These are phyloP conservation scores for Hyposmocoma kahamanoa DNA, from an alignment of 1,140 invertebrate genomes.

Conservation along the genomic window DNA sequence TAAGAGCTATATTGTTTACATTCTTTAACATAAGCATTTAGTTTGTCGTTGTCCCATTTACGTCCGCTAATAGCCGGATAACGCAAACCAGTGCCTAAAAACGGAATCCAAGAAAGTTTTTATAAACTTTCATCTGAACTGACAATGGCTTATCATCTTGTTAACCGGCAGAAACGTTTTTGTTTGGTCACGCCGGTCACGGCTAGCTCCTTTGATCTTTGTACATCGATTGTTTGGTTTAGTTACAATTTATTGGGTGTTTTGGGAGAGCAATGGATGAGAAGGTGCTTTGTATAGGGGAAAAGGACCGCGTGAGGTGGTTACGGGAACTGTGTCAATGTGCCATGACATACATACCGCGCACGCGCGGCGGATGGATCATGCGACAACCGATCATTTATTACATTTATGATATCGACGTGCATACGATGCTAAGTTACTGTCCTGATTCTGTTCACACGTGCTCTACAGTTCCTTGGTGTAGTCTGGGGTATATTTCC, in stretches of 20 bases:
- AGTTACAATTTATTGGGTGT: no score
- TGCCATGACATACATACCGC: slow-evolving; percentile 50
- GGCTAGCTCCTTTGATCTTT: background rate
- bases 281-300: slow-evolving; percentile 1
- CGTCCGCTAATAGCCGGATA: no score
- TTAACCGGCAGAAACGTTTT: background rate
- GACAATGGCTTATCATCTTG: background rate
- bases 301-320: slow-evolving; percentile 35
- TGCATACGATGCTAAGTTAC: background rate
- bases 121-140: background rate
- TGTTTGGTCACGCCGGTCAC: background rate
- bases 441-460: background rate
- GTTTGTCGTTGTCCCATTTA: no score
- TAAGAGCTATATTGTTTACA: no score
- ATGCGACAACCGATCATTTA: slow-evolving; percentile 29
- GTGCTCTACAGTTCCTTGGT: background rate
- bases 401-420: slow-evolving; percentile 9
- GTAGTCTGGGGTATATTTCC: background rate
- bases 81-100: no score
- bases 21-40: no score
- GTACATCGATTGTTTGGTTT: background rate
- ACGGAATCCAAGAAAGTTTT: background rate
- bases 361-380: slow-evolving; percentile 42
- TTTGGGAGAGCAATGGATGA: slow-evolving; percentile 9
- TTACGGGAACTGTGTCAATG: slow-evolving; percentile 53